Conservation (phyloP, 2,797 vertebrate genomes). For the Lacerta viridis region DNA sequence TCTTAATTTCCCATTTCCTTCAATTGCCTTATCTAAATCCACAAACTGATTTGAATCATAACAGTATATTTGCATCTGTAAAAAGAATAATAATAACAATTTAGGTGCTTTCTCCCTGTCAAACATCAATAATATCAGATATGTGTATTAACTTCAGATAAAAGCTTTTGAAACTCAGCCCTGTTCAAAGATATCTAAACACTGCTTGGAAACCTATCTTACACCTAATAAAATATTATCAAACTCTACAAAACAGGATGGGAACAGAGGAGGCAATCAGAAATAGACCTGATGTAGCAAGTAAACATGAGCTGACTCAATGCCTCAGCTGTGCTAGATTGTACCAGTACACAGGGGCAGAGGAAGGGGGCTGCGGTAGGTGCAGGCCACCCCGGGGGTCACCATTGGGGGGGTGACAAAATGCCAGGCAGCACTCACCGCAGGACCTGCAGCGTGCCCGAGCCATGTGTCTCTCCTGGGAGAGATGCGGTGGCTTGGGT, state of each 20-base stretch:
- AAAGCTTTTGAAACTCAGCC: background rate
- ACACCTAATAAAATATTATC: background rate
- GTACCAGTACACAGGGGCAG: background rate
- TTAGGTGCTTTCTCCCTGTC: constrained; percentile 3
- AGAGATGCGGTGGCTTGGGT: too few relatives aligned
- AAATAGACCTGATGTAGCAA: background rate
- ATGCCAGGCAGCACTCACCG: too few relatives aligned
- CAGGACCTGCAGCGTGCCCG: too few relatives aligned
- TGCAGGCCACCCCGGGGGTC: too few relatives aligned
- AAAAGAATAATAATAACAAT: constrained; percentile 51
- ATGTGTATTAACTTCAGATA: constrained; percentile 22
- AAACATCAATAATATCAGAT: background rate
- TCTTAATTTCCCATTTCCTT: constrained; percentile 89
- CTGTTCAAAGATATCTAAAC: background rate
- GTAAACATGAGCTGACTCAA: background rate
- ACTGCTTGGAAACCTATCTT: background rate
- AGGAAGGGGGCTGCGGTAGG: too few relatives aligned
- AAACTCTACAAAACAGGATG: background rate
- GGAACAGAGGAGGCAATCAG: background rate
- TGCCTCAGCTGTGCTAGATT: background rate
- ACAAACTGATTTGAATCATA: constrained; percentile 87
- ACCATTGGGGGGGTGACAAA: too few relatives aligned
- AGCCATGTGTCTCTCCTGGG: too few relatives aligned
- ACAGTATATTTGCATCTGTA: constrained; percentile 98
- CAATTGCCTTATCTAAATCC: constrained; percentile 89